Evolutionary conservation across 2,113 vertebrate species (phyloP), one percentile per base, ranked within the genome.

Genomic region (Mormoops blainvillei): DNA sequence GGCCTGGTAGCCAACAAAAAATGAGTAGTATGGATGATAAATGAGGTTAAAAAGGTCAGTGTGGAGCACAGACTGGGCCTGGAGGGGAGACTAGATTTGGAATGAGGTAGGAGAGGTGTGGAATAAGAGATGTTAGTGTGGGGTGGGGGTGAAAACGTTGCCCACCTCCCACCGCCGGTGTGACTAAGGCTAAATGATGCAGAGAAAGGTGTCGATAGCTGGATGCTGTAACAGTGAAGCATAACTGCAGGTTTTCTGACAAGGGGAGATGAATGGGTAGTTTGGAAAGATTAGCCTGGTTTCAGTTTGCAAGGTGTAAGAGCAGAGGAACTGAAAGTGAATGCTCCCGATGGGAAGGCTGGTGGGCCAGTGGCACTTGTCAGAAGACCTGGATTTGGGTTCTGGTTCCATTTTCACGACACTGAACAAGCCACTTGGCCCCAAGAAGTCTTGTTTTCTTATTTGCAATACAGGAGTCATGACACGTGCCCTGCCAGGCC

Each of bases 401-500:
- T 90, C 87, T 87, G 80, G 61, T 76, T 70, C 83, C 6, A 68
- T 15, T 43, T 63, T 41, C 31, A 31, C 26, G 92, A 93, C 87
- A 80, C 91, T 87, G 63, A 87, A 89, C 68, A 41, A 83, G 68
- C 65, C 48, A 71, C 63, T 77, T 97, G 74, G 71, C 83, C 71
- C 78, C 36, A 65, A 91, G 43, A 94, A 83, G 54, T 80, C 67
- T 71, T 71, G 20, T 52, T 88, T 76, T 63, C 68, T 95, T 48
- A n/a, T 91, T 71, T 97, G 95, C 77, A 89, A 86, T 88, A 78
- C 31, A 78, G 70, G 54, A 81, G 54, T 43, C 58, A 93, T 83
- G 89, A 67, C 88, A 7, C 67, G 73, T 82, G 82, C 78, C 71
- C 67, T 95, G 63, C 61, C 6, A 56, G 77, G 61, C 16, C 45